Conservation (phyloP, 2,888 invertebrate species). For the Netelia melanura region DNA sequence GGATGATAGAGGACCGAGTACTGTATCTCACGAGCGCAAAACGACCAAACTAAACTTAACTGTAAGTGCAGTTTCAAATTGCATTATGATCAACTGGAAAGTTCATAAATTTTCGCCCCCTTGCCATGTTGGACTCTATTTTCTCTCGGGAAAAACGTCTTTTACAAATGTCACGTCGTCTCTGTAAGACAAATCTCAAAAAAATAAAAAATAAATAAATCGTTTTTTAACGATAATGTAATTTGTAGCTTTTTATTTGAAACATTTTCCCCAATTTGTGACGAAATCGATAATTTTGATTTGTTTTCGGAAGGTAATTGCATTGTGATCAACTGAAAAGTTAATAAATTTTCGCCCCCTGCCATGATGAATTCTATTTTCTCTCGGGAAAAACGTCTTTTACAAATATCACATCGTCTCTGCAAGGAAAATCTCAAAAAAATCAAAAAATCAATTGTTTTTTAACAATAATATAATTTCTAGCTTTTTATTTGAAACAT, state of each 20-base stretch:
- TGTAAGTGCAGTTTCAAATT: conserved; percentile 65
- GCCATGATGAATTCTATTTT: conserved; percentile 36
- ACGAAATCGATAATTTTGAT: too few relatives aligned
- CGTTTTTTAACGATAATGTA: background rate
- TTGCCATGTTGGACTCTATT: conserved; percentile 32
- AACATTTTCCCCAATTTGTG: too few relatives aligned
- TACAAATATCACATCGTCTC: conserved; percentile 4
- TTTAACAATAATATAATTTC: background rate
- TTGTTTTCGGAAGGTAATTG: conserved; percentile 25
- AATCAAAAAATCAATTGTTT: background rate
- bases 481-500: too few relatives aligned
- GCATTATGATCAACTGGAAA: conserved; percentile 63
- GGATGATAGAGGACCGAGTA: conserved; percentile 37
- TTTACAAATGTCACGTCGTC: conserved; percentile 4
- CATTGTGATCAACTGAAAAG: conserved; percentile 63
- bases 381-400: background rate
- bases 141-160: background rate
- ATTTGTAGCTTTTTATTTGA: too few relatives aligned
- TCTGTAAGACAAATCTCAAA: background rate
- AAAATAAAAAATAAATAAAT: background rate
- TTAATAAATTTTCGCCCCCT: conserved; percentile 55
- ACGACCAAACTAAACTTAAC: conserved; percentile 58
- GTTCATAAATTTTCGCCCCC: conserved; percentile 58
- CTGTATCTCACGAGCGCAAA: conserved; percentile 47
- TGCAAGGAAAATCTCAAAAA: background rate